Base-by-base conservation (phyloP, 1,140 invertebrate genomes). In the Temnothorax longispinosus region DNA sequence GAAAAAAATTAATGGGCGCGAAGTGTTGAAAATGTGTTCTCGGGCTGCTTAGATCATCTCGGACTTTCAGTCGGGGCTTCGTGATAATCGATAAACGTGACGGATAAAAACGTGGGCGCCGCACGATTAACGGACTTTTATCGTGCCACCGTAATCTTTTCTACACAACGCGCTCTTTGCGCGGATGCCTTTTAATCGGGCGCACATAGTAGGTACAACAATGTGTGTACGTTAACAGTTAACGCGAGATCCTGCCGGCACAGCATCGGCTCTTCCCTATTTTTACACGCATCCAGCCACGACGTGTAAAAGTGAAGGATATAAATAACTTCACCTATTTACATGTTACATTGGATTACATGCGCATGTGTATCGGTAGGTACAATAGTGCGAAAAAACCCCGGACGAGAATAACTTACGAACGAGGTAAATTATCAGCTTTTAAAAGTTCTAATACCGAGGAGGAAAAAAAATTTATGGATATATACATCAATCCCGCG, bases 281-380 rank as follows among this genome's bases (percentile, higher is more conserved):
- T 84, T 84, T 84, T 84, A 84, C 80, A 74, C 69, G 69, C 80
- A 11, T 84, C 69, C 69, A 82, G 80, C 80, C 50, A 84, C 69
- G 80, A 75, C 13, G 80, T 84, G 80, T 84, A 84, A 84, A 75
- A 84, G 80, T 84, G 44, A 60, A 50, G 56, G 80, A 75, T 84
- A 84, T 74, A 75, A 84, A 84, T 84, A 84, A 60, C 56, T 18
- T 74, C 69, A 84, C 80, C 80, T 84, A 84, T 84, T 84, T 84
- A 84, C 80, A 62, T 60, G 80, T 84, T 84, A 84, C 74, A 84
- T 84, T 74, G 69, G 54, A 84, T 84, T 84, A 84, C 80, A 84
- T 50, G 80, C 80, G 80, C 80, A 52, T 81, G 72, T 78, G 84
- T 85, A 77, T 77, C 82, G 82, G 27, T 85, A 85, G 82, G 27